Evolutionary conservation across 2,888 invertebrate genomes (phyloP), one percentile per base, ranked within the genome.

Genomic region (Serripes groenlandicus): DNA sequence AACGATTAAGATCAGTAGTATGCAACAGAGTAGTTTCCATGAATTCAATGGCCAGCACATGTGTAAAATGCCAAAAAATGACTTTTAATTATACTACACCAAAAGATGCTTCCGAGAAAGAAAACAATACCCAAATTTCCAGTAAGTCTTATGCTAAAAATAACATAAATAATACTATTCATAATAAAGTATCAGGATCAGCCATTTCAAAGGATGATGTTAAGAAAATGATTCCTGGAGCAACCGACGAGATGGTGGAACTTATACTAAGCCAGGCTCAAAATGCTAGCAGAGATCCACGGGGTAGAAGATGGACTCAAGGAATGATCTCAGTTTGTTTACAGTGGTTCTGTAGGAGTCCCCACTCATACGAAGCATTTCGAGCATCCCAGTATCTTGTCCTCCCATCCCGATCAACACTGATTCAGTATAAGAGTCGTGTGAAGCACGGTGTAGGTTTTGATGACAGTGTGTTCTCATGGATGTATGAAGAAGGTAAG

Each of bases 221-320:
- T 49, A 49, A 68, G 49, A 60, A 58, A 21, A 23, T 81, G 1
- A 32, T 76, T 26, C 76, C 76, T 58, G 32, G 21, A 42, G 74
- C 74, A 60, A 64, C 56, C 15, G 58, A 64, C 23, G 68, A 77
- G 30, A 82, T 82, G 70, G 26, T 75, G n/a, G 81, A 82, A 66
- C 32, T 82, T 21, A 26, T 82, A 30, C 35, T 71, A 26, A 72
- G 54, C 28, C 77, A 78, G 35, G 81, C 78, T 28, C n/a, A 69
- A 70, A 82, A 82, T 62, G 34, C 37, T 32, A 34, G 62, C 34
- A 35, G 78, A 70, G 71, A 81, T 23, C 76, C 81, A 9, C 64
- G 58, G 32, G 77, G 81, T 1, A 71, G 81, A 58, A 32, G 81
- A 11, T 82, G 77, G 81, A 56, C 21, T 26, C 18, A 82, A 35